Percentiles rank a stretch among this genome's conserved stretches.
These are phyloP conservation scores for Nansenia antarctica DNA, from an alignment of 2,113 vertebrate genomes.

Conservation along the genomic window DNA sequence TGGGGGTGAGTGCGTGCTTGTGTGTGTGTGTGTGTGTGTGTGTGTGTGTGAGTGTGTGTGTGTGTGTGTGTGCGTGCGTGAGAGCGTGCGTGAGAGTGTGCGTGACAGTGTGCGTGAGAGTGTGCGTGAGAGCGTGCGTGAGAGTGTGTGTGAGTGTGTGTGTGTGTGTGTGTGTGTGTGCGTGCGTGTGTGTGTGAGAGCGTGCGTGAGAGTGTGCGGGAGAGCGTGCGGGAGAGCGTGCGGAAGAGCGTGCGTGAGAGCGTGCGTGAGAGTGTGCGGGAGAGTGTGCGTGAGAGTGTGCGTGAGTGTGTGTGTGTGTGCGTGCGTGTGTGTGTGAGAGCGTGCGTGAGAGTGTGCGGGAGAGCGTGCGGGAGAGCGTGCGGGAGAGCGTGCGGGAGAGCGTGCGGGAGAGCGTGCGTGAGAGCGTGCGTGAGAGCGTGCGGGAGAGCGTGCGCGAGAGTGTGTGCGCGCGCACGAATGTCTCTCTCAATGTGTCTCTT, in stretches of 20 bases:
- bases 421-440: neutral
- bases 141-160: neutral
- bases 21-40: conserved; percentile 3
- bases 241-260: neutral
- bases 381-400: neutral
- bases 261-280: neutral
- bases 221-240: neutral
- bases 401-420: neutral
- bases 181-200: neutral
- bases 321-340: neutral
- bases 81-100: neutral
- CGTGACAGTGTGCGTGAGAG: neutral
- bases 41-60: neutral
- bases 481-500: neutral
- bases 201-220: neutral
- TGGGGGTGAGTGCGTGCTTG: conserved; percentile 84
- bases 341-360: neutral
- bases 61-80: neutral
- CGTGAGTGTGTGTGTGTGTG: neutral
- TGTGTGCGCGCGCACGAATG: neutral
- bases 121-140: neutral
- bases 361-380: neutral
- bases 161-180: neutral
- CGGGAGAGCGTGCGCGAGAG: neutral
- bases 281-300: conserved; percentile 75